Evolutionary conservation across 2,113 vertebrate species (phyloP), one percentile per base, ranked within the genome.

Genomic region (Jaculus jaculus): DNA sequence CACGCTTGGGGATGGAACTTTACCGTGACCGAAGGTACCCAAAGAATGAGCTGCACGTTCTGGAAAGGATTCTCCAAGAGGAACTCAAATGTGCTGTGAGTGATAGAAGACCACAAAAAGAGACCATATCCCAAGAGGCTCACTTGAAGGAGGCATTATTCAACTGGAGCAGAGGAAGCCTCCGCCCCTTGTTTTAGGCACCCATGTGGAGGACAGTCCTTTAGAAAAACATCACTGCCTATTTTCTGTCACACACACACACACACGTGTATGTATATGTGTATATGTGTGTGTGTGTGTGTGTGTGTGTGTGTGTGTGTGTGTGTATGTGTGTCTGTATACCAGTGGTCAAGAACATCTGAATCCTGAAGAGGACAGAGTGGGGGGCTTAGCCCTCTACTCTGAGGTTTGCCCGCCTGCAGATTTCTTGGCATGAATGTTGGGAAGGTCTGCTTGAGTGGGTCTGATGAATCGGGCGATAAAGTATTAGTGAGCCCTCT

Each of bases 401-500:
- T 89, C 54, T 39, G 63, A 24, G 18, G 21, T 65, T 32, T 60
- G 1, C 42, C 51, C 58, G 63, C 16, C 42, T 83, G 32, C 42
- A 73, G 30, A 42, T 75, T 7, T 37, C 34, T 47, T 28, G 30
- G 60, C 20, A 34, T 79, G 65, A n/a, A 42, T 24, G 2, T 16
- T 60, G 54, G 42, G 81, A 37, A 87, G 23, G 3, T 17, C 26
- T 82, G 30, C 37, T 5, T 28, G 54, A 30, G n/a, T 24, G 11
- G 23, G 7, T 89, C n/a, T 89, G 61, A 24, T 80, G n/a, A 77
- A 90, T 37, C 51, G n/a, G 74, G 71, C 58, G 4, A 73, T 84
- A 12, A 96, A 83, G 63, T 86, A 69, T 73, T 72, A 93, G 85
- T 23, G 87, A 94, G 15, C 4, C 58, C 51, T 77, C 2, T 26